Percentiles rank a stretch among this genome's conserved stretches.
Evolutionary conservation across 2,888 invertebrate species (phyloP).

Genomic region (Aphrophora alni): DNA sequence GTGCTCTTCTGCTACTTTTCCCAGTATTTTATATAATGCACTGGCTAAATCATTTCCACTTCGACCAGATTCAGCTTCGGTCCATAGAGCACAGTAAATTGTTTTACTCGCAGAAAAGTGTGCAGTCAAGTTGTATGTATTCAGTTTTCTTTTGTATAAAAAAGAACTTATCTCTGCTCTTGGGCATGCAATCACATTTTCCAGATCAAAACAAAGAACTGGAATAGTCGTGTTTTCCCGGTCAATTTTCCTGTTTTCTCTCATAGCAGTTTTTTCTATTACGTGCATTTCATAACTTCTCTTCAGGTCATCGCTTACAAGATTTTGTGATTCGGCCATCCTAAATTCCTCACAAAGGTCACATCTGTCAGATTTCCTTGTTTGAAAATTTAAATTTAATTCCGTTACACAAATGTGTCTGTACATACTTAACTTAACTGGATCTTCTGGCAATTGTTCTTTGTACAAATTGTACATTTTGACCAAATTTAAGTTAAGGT

Average conservation of each 20-base stretch:
- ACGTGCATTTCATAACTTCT: neutral
- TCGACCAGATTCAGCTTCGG: constrained; percentile 10
- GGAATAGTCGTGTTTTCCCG: neutral
- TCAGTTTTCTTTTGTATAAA: constrained; percentile 30
- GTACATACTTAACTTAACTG: no score
- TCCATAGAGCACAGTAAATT: constrained; percentile 35
- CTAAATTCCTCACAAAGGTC: no score
- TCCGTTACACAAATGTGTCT: no score
- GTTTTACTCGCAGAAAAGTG: constrained; percentile 29
- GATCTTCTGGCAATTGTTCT: no score
- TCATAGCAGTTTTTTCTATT: neutral
- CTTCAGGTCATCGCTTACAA: neutral
- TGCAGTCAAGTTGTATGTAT: constrained; percentile 28
- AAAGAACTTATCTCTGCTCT: constrained; percentile 16
- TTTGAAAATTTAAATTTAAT: no score
- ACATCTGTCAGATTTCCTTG: no score
- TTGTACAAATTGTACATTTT: no score
- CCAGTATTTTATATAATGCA: constrained; percentile 25
- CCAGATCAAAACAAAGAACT: constrained; percentile 10
- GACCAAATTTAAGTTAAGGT: no score
- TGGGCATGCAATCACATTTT: constrained; percentile 24
- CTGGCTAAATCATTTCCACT: constrained; percentile 31
- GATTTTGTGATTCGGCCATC: no score
- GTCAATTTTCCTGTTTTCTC: neutral
- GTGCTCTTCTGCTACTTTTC: constrained; percentile 4